Base-by-base conservation (phyloP, 2,797 vertebrate genomes). In the Gorsachius magnificus region DNA sequence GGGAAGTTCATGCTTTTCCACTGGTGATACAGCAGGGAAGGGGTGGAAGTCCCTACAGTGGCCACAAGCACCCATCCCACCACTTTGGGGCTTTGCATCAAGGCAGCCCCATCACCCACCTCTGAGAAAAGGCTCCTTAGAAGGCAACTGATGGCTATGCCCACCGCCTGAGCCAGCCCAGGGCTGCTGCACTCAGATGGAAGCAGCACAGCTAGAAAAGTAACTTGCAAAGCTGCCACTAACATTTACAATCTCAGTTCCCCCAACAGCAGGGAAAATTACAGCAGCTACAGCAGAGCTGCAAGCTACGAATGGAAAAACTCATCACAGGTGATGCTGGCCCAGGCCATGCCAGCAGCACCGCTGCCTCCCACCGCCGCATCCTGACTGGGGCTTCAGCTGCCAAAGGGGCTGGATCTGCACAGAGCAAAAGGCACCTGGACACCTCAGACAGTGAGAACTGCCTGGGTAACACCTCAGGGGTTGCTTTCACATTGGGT, bases 101-200 rank as follows among this genome's bases (percentile, higher is more conserved):
- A 2, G 4, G 21, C 56, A 78, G 51, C 29, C 24, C 28, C 61
- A n/a, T 33, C 79, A 57, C 11, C 28, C 4, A 0, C n/a, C 54
- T 22, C 33, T 29, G 41, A 48, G 41, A 35, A 79, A 78, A 92
- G 20, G 35, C 53, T 80, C 64, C 35, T 63, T 29, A 20, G 25
- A 64, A 0, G 3, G 41, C 0, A 0, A 21, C 45, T 6, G 16
- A 43, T 31, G 33, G 46, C 4, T 1, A 24, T 72, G 70, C 58
- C 58, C 57, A n/a, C 2, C 20, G n/a, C 36, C 28, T 7, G 2
- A 64, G 46, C 48, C 25, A 17, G 54, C 24, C 28, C 36, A 43
- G 28, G 29, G 45, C 61, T n/a, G 43, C 54, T 71, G 53, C 18
- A 2, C 35, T 45, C 17, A 2, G 7, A 14, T 38, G n/a, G 45